Evolutionary conservation across 2,797 vertebrate genomes (phyloP).

Genomic region (Urocyon cinereoargenteus): DNA sequence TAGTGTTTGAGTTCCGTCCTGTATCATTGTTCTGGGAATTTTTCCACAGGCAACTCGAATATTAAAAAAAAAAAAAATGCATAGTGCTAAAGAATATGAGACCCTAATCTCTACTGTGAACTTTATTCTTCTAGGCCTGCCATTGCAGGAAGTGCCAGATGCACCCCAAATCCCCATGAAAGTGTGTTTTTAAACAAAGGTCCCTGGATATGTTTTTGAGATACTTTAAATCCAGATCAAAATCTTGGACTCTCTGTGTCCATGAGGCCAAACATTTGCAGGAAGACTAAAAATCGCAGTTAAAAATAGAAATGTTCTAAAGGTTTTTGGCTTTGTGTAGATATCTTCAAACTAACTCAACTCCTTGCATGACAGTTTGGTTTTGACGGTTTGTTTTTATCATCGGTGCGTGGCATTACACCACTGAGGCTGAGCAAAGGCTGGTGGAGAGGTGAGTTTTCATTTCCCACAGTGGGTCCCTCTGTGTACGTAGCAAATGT

Average conservation of each 20-base stretch:
- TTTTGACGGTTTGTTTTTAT: constrained; percentile 12
- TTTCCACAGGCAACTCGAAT: constrained; percentile 10
- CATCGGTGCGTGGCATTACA: background rate
- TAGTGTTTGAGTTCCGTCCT: constrained; percentile 32
- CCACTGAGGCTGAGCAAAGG: background rate
- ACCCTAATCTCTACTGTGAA: constrained; percentile 13
- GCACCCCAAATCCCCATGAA: background rate
- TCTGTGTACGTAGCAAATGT: background rate
- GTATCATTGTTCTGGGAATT: background rate
- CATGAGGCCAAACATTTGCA: background rate
- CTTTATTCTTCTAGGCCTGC: background rate
- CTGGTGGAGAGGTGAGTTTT: background rate
- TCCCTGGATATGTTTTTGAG: background rate
- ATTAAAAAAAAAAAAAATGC: constrained; percentile 1
- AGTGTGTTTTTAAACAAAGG: background rate
- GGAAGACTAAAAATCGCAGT: constrained; percentile 46
- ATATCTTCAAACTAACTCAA: background rate
- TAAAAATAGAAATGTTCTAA: constrained; percentile 44
- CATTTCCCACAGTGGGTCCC: background rate
- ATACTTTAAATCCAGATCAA: constrained; percentile 53
- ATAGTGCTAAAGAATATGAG: background rate
- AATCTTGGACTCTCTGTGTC: constrained; percentile 24
- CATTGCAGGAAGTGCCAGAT: constrained; percentile 13
- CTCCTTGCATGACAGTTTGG: background rate
- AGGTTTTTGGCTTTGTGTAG: background rate